Evolutionary conservation across 1,140 invertebrate species (phyloP), one percentile per base, ranked within the genome.

Genomic region (Drosophila tropicalis): DNA sequence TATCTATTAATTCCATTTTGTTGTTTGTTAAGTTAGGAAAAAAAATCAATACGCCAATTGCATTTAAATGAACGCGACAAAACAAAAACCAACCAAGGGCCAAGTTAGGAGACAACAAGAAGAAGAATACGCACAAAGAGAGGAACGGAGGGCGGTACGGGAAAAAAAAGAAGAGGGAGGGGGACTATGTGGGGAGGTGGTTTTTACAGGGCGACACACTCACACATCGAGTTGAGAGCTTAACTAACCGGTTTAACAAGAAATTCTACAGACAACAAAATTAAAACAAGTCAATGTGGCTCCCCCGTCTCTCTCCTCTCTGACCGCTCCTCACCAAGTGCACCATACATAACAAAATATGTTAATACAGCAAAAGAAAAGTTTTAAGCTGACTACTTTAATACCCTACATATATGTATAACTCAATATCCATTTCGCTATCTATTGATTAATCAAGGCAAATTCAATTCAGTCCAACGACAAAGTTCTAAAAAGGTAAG

Each of bases 21-120:
- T n/a, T n/a, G n/a, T 66, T 61, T 58, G 60, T 34, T 25, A 65
- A 41, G 29, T n/a, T n/a, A 76, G 72, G 22, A 22, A 22, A 56
- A 79, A 84, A 84, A 84, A 84, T 85, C 81, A 85, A 84, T 84
- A 84, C 62, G 70, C 74, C 34, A 73, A 85, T 67, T 79, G 81
- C 76, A 22, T 22, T 22, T 22, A 22, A 22, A 22, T 22, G 1
- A 22, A 22, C 19, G 19, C 19, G 19, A 22, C 19, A 22, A 22
- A 22, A 22, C 1, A 22, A 22, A 22, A 22, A 1, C 19, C 19
- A 22, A 22, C 19, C 19, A 25, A 25, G 22, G 22, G 22, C 22
- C 22, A 25, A 25, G 3, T 25, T 25, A 60, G 44, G 15, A 17
- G 6, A 19, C 7, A 7, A 47, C n/a, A 47, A 47, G 6, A 47